These are phyloP conservation scores for Phoeniculus purpureus DNA, from an alignment of 2,797 vertebrate species.

Conservation along the genomic window DNA sequence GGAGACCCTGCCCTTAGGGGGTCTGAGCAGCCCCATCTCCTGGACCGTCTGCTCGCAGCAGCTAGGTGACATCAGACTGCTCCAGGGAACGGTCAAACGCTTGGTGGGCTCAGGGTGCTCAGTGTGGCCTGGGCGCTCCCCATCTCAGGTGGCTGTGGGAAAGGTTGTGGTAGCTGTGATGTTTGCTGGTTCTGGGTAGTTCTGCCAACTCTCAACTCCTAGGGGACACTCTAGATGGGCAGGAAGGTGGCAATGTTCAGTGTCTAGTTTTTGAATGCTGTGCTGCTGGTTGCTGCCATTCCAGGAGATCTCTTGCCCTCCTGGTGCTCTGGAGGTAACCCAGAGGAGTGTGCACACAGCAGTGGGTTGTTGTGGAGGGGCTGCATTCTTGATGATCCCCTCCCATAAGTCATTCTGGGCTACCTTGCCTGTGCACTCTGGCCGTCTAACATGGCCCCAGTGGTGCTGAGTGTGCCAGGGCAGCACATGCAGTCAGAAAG, in stretches of 20 bases:
- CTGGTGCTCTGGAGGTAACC: background rate
- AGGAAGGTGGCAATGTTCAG: accelerated
- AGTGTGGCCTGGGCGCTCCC: accelerated
- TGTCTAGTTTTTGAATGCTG: background rate
- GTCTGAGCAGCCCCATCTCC: background rate
- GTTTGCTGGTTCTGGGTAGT: background rate
- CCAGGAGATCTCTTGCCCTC: background rate
- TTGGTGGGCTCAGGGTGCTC: background rate
- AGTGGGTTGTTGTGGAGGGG: background rate
- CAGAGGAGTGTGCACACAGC: background rate
- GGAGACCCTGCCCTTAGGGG: background rate
- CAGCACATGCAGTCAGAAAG: background rate
- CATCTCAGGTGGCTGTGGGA: accelerated
- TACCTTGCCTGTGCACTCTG: background rate
- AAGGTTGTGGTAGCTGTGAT: background rate
- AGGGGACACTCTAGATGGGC: background rate
- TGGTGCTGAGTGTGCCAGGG: background rate
- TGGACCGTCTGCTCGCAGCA: background rate
- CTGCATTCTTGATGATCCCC: background rate
- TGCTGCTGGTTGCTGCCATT: background rate
- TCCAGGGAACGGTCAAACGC: background rate
- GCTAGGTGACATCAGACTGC: background rate
- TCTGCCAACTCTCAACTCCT: background rate
- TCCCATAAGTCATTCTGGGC: accelerated
- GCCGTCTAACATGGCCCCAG: background rate